These are phyloP conservation scores for Microcaecilia unicolor DNA, from an alignment of 2,797 vertebrate species.

Conservation along the genomic window DNA sequence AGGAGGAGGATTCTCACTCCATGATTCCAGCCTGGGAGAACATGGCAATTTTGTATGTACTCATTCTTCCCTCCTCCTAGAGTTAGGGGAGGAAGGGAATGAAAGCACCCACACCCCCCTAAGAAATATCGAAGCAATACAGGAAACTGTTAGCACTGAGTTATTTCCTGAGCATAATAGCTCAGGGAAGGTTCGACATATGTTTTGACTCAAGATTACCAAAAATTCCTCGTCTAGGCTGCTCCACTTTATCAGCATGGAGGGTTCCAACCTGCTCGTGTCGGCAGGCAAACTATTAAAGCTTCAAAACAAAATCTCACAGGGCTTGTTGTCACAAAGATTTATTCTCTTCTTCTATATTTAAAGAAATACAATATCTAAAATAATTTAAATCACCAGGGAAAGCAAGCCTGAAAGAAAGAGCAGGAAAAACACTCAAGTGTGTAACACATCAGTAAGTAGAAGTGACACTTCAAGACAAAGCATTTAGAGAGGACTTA, in stretches of 20 bases:
- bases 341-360: too few species aligned
- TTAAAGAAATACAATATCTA: too few species aligned
- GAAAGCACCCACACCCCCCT: too few species aligned
- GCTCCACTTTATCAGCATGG: slow-evolving; percentile 21
- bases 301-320: neutral
- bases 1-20: neutral
- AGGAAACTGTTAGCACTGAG: neutral
- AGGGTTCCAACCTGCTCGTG: slow-evolving; percentile 17
- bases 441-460: too few species aligned
- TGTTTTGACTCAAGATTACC: slow-evolving; percentile 15
- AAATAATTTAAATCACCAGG: too few species aligned
- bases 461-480: too few species aligned
- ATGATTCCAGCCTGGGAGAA: slow-evolving; percentile 1
- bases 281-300: slow-evolving; percentile 10
- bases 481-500: too few species aligned
- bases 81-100: too few species aligned
- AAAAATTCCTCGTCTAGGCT: neutral
- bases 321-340: too few species aligned
- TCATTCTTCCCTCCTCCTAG: neutral
- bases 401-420: too few species aligned
- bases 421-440: too few species aligned
- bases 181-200: neutral
- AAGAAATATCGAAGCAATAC: slow-evolving; percentile 9
- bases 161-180: neutral
- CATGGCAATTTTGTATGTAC: slow-evolving; percentile 12